Evolutionary conservation across 2,797 vertebrate genomes (phyloP).

Genomic region (Glossophaga mutica): DNA sequence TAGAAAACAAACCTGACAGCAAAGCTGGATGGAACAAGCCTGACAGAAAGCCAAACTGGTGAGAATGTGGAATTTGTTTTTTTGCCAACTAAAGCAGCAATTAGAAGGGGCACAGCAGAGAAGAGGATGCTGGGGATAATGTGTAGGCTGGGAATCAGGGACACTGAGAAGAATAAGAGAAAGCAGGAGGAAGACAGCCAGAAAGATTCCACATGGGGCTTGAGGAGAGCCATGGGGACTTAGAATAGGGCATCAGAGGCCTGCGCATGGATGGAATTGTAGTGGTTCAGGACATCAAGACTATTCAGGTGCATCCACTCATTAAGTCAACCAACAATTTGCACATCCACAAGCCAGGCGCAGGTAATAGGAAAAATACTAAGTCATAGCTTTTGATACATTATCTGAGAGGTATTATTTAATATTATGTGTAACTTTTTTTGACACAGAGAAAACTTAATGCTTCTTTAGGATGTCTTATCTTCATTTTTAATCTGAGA

Average conservation of each 20-base stretch:
- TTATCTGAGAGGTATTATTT: background rate
- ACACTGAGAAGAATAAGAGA: background rate
- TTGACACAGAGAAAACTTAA: background rate
- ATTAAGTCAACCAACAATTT: background rate
- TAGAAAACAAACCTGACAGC: background rate
- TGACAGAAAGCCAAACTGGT: background rate
- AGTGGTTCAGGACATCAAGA: background rate
- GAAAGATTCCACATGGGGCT: background rate
- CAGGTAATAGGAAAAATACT: background rate
- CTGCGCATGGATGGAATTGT: background rate
- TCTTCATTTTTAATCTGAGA: background rate
- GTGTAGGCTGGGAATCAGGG: background rate
- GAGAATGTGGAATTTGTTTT: background rate
- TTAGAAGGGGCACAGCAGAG: background rate
- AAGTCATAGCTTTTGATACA: background rate
- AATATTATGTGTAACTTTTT: background rate
- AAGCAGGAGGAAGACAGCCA: background rate
- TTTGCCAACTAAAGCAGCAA: background rate
- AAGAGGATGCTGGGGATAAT: background rate
- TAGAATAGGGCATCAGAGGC: background rate
- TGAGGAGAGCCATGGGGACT: background rate
- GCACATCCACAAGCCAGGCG: background rate
- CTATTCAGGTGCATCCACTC: background rate
- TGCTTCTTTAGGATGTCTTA: background rate
- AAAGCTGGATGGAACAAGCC: background rate